Evolutionary conservation across 2,113 vertebrate species (phyloP).

Genomic region (Lampris incognitus): DNA sequence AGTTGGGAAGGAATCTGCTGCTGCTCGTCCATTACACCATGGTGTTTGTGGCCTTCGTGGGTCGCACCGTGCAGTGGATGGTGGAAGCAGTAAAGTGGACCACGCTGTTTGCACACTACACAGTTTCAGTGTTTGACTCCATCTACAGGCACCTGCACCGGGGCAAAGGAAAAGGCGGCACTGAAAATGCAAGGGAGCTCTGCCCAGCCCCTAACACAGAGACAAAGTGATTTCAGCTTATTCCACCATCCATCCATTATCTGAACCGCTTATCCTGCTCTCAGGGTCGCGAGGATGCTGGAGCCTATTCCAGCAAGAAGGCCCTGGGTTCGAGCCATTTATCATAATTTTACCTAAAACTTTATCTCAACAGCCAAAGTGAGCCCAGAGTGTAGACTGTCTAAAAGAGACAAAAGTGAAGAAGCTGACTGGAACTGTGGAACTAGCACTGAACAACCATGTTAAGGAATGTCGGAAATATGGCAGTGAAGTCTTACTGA

Average conservation of each 20-base stretch:
- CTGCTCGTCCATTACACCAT: slow-evolving; percentile 76
- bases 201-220: slow-evolving; percentile 22
- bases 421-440: not conserved
- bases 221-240: slow-evolving; percentile 34
- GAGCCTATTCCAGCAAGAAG: no score
- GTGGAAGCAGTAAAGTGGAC: slow-evolving; percentile 74
- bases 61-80: slow-evolving; percentile 69
- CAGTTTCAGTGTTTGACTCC: slow-evolving; percentile 67
- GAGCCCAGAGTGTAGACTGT: not conserved
- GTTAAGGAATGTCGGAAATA: not conserved
- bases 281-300: no score
- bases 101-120: slow-evolving; percentile 64
- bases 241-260: not conserved
- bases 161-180: slow-evolving; percentile 51
- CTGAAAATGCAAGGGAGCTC: slow-evolving; percentile 29
- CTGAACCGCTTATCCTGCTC: no score
- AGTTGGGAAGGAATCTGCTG: slow-evolving; percentile 76
- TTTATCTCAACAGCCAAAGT: not conserved
- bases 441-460: not conserved
- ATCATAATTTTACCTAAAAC: not conserved
- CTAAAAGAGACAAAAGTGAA: not conserved
- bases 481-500: slow-evolving; percentile 53
- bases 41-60: slow-evolving; percentile 70
- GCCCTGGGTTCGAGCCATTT: not conserved
- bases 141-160: slow-evolving; percentile 72